Percentiles rank a stretch among this genome's conserved stretches.
These are phyloP conservation scores for Caretta caretta DNA, from an alignment of 2,113 vertebrate species.

Conservation along the genomic window DNA sequence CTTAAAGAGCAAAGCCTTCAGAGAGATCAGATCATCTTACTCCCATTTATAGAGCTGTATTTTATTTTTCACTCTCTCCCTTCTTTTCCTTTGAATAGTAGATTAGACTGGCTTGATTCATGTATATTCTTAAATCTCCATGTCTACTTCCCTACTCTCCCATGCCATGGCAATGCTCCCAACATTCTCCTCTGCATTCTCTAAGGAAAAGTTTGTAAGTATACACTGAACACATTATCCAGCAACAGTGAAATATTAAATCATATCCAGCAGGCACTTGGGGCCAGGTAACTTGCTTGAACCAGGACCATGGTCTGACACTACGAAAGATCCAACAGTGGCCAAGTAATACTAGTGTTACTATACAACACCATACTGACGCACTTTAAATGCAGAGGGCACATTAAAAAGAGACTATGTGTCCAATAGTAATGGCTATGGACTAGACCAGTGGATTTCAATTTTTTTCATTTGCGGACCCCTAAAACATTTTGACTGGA, in stretches of 20 bases:
- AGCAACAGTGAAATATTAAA: conserved; percentile 10
- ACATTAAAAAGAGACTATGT: not conserved
- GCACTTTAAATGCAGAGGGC: conserved; percentile 1
- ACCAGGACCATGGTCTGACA: not conserved
- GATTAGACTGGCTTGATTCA: not conserved
- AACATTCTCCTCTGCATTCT: not conserved
- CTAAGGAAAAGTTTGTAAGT: conserved; percentile 15
- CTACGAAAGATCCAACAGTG: not conserved
- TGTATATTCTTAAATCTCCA: not conserved
- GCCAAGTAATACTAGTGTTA: conserved; percentile 42
- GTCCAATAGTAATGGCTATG: not conserved
- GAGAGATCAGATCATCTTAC: not conserved
- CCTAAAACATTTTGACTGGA: no score
- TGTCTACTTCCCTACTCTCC: not conserved
- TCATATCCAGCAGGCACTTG: conserved; percentile 3
- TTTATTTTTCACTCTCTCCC: not conserved
- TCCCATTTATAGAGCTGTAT: not conserved
- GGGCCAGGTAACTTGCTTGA: conserved; percentile 45
- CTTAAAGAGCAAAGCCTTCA: not conserved
- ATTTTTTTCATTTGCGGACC: no score
- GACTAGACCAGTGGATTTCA: not conserved
- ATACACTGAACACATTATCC: not conserved
- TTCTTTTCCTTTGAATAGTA: not conserved
- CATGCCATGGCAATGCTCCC: not conserved
- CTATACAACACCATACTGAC: not conserved